A percentile compares a stretch with the other conserved stretches of the same genome.
phyloP scores from a whole-genome alignment of 2,113 vertebrate genomes.

The Lanius collurio region DNA sequence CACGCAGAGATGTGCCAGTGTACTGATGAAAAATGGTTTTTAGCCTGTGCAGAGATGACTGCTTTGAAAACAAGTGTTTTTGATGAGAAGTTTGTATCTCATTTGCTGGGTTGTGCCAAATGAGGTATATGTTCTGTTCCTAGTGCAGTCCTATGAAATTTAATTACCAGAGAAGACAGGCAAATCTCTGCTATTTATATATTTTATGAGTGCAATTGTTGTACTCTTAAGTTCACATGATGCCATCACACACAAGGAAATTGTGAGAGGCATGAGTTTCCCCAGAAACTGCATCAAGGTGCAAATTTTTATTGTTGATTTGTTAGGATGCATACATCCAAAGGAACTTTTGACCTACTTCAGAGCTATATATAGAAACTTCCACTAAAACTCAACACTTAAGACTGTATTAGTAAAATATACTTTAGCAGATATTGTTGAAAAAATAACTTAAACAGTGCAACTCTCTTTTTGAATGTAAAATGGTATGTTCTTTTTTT shows the following conservation, averaged over 20 bases:
- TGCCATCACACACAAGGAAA: not conserved
- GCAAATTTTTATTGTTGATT: not conserved
- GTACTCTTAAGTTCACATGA: not conserved
- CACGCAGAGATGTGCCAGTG: not conserved
- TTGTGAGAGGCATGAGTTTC: slow-evolving; percentile 11
- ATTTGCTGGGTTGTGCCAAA: not conserved
- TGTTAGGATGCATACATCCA: not conserved
- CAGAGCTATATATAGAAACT: not conserved
- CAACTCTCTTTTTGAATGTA: not conserved
- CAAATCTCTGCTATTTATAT: slow-evolving; percentile 26
- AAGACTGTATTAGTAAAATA: not conserved
- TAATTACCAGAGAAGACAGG: not conserved
- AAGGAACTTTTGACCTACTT: slow-evolving; percentile 38
- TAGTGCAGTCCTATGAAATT: not conserved
- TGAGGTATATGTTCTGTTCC: not conserved
- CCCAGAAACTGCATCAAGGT: not conserved
- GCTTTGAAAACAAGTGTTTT: slow-evolving; percentile 24
- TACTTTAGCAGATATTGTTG: not conserved
- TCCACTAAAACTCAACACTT: not conserved
- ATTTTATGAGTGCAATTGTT: not conserved
- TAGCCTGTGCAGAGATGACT: not conserved
- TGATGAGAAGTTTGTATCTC: not conserved
- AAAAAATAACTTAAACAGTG: not conserved
- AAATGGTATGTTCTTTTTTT: not conserved
- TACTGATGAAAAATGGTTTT: not conserved